A percentile compares a stretch with the other conserved stretches of the same genome.
These are phyloP conservation scores for Parazoanthus darwini DNA, from an alignment of 92 coral and sea anemone species.

Conservation along the genomic window DNA sequence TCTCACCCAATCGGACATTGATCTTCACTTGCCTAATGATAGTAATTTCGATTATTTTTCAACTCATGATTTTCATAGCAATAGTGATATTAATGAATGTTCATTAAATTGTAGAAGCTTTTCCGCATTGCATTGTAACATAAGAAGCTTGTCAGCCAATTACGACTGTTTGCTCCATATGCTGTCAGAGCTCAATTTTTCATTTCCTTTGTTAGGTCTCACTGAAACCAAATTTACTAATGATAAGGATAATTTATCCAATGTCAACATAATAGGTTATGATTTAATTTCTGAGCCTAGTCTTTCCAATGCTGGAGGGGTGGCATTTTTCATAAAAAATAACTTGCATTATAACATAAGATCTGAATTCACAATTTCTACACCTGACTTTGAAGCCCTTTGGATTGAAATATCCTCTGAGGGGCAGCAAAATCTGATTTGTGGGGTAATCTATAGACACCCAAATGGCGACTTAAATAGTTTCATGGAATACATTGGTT, in stretches of 20 bases:
- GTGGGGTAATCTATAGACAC: too few relatives aligned
- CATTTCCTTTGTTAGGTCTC: constrained; percentile 26
- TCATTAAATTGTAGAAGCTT: constrained; percentile 8
- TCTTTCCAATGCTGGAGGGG: constrained; percentile 4
- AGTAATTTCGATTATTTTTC: constrained; percentile 7
- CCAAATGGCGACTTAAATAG: too few relatives aligned
- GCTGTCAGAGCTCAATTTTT: constrained; percentile 14
- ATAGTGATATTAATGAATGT: constrained; percentile 20
- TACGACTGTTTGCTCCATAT: background rate
- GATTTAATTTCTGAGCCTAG: background rate
- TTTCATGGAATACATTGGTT: too few relatives aligned
- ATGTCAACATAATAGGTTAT: constrained; percentile 29
- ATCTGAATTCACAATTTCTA: background rate
- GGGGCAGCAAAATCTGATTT: too few relatives aligned
- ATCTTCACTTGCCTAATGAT: constrained; percentile 33
- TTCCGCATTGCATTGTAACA: constrained; percentile 31
- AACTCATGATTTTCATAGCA: constrained; percentile 25
- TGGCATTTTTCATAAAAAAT: constrained; percentile 28
- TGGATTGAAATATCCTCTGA: too few relatives aligned
- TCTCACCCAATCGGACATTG: constrained; percentile 22
- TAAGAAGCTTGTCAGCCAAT: background rate
- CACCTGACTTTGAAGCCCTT: background rate
- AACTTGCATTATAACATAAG: background rate
- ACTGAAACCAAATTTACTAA: constrained; percentile 15
- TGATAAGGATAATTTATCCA: background rate